Evolutionary conservation across 2,113 vertebrate genomes (phyloP).

Genomic region (Cavia porcellus): DNA sequence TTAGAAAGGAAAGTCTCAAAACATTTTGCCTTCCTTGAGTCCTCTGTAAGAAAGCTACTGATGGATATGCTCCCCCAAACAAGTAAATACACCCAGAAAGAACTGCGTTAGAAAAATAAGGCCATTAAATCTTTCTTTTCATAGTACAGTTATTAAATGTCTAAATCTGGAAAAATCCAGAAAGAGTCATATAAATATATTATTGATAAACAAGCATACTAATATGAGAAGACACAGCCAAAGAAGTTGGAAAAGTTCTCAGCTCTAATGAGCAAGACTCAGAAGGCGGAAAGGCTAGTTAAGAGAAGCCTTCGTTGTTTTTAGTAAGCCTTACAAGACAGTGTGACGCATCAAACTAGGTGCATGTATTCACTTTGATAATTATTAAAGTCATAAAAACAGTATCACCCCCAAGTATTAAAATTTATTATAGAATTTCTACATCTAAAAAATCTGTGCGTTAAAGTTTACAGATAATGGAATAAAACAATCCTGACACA

Average conservation of each 20-base stretch:
- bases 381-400: not conserved
- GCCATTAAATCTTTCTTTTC: not conserved
- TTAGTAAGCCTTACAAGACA: not conserved
- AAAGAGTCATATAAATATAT: not conserved
- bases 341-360: not conserved
- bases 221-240: not conserved
- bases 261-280: not conserved
- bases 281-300: not conserved
- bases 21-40: not conserved
- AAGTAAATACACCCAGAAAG: not conserved
- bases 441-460: not conserved
- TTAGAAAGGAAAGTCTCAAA: not conserved
- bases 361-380: not conserved
- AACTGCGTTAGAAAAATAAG: not conserved
- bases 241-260: not conserved
- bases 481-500: constrained; percentile 13
- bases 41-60: constrained; percentile 27
- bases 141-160: not conserved
- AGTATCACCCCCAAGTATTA: not conserved
- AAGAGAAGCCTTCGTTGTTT: not conserved
- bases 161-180: not conserved
- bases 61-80: not conserved
- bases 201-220: not conserved
- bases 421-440: constrained; percentile 1
- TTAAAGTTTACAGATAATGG: not conserved